Percentiles rank a stretch among this genome's conserved stretches.
phyloP scores from a whole-genome alignment of 2,797 vertebrate genomes.

The Cuculus canorus region DNA sequence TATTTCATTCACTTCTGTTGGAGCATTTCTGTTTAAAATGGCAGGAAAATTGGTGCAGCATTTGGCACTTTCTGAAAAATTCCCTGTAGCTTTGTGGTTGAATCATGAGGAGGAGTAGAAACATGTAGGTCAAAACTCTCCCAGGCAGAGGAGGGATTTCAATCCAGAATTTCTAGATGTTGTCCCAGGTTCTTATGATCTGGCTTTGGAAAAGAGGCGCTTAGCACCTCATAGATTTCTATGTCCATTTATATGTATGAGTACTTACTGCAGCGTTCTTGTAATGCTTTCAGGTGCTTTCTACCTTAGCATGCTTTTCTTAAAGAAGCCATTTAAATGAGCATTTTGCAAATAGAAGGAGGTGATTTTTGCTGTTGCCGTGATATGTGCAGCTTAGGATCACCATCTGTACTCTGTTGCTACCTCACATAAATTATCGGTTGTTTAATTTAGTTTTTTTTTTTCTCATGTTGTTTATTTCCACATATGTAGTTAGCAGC shows the following conservation, averaged over 20 bases:
- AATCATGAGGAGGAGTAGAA: not conserved
- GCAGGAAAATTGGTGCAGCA: not conserved
- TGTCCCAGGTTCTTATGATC: not conserved
- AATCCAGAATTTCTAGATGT: not conserved
- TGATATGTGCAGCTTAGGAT: not conserved
- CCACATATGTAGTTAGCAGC: not conserved
- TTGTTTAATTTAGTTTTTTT: conserved; percentile 48
- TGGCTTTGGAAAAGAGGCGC: not conserved
- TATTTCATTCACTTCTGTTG: not conserved
- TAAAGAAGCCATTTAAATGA: not conserved
- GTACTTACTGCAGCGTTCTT: not conserved
- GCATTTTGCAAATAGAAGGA: not conserved
- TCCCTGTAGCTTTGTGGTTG: not conserved
- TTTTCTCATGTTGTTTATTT: conserved; percentile 34
- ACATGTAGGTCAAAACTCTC: not conserved
- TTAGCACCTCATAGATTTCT: not conserved
- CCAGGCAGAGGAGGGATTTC: not conserved
- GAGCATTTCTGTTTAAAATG: not conserved
- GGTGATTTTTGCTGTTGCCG: not conserved
- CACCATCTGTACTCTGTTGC: conserved; percentile 23
- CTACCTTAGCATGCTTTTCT: not conserved
- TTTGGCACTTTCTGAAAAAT: not conserved
- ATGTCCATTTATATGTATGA: not conserved
- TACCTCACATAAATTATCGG: conserved; percentile 15
- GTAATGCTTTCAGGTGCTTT: not conserved